phyloP scores from a whole-genome alignment of 1,140 invertebrate species.

The Drosophila navojoa region DNA sequence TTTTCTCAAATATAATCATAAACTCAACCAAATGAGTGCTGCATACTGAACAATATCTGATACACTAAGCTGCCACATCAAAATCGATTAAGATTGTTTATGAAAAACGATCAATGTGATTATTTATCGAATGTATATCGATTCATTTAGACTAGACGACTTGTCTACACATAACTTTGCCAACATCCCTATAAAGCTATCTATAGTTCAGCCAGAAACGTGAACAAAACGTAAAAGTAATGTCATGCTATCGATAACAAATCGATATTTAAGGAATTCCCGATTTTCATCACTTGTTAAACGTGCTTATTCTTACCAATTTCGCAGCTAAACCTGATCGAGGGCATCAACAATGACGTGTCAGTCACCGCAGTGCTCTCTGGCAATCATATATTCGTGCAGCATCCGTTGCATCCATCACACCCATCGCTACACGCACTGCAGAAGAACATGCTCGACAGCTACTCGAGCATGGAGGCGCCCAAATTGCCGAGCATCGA shows the following conservation, averaged over 20 bases:
- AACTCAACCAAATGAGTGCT: neutral
- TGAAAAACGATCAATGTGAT: no score
- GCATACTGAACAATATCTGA: neutral
- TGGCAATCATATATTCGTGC: constrained; percentile 94
- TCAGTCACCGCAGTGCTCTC: constrained; percentile 92
- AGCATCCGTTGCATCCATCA: constrained; percentile 96
- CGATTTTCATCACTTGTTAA: neutral
- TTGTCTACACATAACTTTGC: no score
- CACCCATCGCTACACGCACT: constrained; percentile 92
- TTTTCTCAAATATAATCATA: neutral
- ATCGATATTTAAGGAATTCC: neutral
- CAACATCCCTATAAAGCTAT: neutral
- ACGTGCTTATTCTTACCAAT: constrained; percentile 9
- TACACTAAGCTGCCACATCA: neutral
- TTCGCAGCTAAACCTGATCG: constrained; percentile 91
- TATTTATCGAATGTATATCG: no score
- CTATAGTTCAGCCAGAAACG: neutral
- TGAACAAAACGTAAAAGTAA: neutral
- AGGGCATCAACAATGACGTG: constrained; percentile 96
- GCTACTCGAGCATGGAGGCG: constrained; percentile 87
- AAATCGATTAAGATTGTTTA: no score
- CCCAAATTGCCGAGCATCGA: constrained; percentile 88
- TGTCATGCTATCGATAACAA: neutral
- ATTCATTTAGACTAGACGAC: no score
- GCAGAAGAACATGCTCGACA: constrained; percentile 89